Percentiles rank a stretch among this genome's conserved stretches.
These are phyloP conservation scores for Limenitis camilla DNA, from an alignment of 2,888 invertebrate genomes.

Conservation along the genomic window DNA sequence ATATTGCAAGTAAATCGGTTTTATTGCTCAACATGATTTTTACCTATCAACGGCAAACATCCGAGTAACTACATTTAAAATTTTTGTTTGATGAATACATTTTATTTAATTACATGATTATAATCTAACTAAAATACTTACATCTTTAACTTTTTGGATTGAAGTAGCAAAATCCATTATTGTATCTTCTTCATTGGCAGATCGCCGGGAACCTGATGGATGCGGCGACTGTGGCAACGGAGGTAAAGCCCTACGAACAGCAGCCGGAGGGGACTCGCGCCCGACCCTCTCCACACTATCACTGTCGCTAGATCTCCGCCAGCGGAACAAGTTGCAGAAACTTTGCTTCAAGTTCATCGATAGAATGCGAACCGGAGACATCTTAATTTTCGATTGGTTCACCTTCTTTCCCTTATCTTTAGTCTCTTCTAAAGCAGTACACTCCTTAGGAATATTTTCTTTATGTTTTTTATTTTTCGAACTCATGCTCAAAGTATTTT, in stretches of 20 bases:
- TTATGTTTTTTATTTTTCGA: slow-evolving; percentile 77
- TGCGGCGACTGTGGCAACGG: slow-evolving; percentile 52
- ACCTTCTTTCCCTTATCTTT: slow-evolving; percentile 57
- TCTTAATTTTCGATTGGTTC: slow-evolving; percentile 68
- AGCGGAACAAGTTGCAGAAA: slow-evolving; percentile 88
- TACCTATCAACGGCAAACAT: too few relatives aligned
- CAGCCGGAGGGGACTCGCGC: slow-evolving; percentile 52
- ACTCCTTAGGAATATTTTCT: slow-evolving; percentile 48
- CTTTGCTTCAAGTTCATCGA: slow-evolving; percentile 87
- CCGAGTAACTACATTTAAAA: too few relatives aligned
- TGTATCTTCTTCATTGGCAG: slow-evolving; percentile 61
- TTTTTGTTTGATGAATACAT: not conserved
- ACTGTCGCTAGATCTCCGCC: slow-evolving; percentile 55
- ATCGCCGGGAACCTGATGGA: slow-evolving; percentile 35
- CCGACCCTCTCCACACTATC: slow-evolving; percentile 44
- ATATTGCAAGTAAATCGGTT: too few relatives aligned
- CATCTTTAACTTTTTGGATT: slow-evolving; percentile 95
- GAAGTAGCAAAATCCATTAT: slow-evolving; percentile 91
- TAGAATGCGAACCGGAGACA: slow-evolving; percentile 78
- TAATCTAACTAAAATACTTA: slow-evolving; percentile 63
- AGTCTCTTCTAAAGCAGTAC: slow-evolving; percentile 49
- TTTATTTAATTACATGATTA: not conserved
- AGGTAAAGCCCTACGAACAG: slow-evolving; percentile 58
- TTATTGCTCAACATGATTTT: too few relatives aligned
- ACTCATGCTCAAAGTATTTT: slow-evolving; percentile 75